A percentile compares a stretch with the other conserved stretches of the same genome.
Conservation (phyloP, 1,140 invertebrate species). For the Brachionus paranguensis region DNA sequence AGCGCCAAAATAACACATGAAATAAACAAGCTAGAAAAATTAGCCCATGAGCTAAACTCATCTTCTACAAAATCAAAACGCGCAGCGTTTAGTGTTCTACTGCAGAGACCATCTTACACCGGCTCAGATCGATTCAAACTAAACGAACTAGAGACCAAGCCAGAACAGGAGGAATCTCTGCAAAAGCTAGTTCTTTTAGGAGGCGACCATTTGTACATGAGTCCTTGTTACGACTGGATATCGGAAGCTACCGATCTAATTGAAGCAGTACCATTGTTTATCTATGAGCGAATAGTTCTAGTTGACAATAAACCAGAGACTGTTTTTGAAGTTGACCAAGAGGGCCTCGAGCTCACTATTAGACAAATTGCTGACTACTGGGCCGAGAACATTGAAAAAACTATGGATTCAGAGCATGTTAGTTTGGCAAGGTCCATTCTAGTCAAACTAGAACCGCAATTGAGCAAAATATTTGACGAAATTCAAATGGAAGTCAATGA, state of each 20-base stretch:
- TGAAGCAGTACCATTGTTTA: background rate
- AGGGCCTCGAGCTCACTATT: background rate
- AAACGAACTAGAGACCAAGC: background rate
- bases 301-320: background rate
- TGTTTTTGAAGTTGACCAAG: constrained; percentile 3
- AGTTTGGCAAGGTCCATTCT: background rate
- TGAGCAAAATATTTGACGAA: background rate
- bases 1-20: background rate
- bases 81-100: background rate
- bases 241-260: background rate
- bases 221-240: background rate
- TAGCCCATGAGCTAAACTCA: background rate
- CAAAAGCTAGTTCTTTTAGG: background rate
- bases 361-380: constrained; percentile 7
- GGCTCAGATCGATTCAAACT: constrained; percentile 4
- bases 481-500: background rate
- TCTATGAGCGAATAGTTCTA: background rate
- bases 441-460: background rate
- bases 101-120: background rate
- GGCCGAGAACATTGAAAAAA: background rate
- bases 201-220: background rate
- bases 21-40: background rate
- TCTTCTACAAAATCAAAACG: background rate
- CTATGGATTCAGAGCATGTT: background rate
- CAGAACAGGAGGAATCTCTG: background rate